Base-by-base conservation (phyloP, 2,797 vertebrate genomes). In the Chromobotia macracanthus region DNA sequence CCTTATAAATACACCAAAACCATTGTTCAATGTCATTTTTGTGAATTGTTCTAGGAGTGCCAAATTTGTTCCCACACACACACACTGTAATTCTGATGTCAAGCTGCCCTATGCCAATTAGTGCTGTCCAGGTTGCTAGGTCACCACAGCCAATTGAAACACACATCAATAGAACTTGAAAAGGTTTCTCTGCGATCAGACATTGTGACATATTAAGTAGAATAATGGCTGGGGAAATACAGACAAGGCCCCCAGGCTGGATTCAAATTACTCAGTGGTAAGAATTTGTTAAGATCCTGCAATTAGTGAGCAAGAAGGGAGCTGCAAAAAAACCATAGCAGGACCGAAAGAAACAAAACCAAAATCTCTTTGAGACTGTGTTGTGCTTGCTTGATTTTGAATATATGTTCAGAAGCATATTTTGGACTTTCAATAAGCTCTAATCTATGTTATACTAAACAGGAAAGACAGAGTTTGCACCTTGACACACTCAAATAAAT, bases 81-180 rank as follows among this genome's bases (percentile, higher is more conserved):
- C 95, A 97, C 38, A 41, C 94, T 95, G 93, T 94, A 93, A 91
- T 94, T 89, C 93, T 93, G 96, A 95, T 95, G 94, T 95, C 93
- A 93, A 91, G 93, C 93, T 93, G 94, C 90, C 38, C 94, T 86
- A 84, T 90, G 94, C 96, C 96, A 98, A 99, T 99, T 99, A 99
- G 96, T 91, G 94, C 93, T 95, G 92, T 86, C 89, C 83, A 93
- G 94, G 97, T 99, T 99, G 96, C 97, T 97, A 97, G 96, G 97
- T 97, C 96, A 94, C 97, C 95, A 73, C 94, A 95, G 97, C 97
- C 97, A 99, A 97, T 98, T 97, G 96, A 97, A 95, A 96, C 94
- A 94, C 85, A 94, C 97, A 96, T 99, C 97, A 99, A 99, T 97
- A 96, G 97, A 95, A 98, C 96, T 97, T 97, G 95, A 98, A 98